These are phyloP conservation scores for Anticlea derivata DNA, from an alignment of 2,888 invertebrate genomes.

Conservation along the genomic window DNA sequence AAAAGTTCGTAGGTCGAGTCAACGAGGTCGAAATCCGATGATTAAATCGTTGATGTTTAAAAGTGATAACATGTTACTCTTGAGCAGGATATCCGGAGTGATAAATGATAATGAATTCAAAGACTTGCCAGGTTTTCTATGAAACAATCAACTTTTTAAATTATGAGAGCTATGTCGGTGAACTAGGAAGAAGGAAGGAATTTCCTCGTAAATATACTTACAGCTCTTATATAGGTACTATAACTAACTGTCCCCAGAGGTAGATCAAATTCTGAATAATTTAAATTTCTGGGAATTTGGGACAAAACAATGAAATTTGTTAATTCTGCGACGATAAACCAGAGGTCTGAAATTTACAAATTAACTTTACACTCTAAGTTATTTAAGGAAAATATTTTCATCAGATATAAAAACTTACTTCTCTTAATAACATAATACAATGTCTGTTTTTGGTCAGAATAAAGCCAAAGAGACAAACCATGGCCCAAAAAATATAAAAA, in stretches of 20 bases:
- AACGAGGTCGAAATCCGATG: neutral
- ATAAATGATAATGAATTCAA: no score
- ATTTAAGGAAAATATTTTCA: no score
- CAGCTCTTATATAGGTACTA: neutral
- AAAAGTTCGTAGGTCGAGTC: neutral
- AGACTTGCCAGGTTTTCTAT: no score
- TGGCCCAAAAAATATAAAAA: no score
- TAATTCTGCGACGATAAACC: constrained; percentile 9
- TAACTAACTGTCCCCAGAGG: constrained; percentile 2
- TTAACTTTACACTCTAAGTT: constrained; percentile 2
- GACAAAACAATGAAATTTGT: constrained; percentile 10
- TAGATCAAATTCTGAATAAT: neutral
- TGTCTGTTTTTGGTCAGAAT: no score
- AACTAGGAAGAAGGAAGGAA: no score
- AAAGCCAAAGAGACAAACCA: no score
- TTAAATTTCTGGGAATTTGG: constrained; percentile 1
- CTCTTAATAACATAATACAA: no score
- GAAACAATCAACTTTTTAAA: no score
- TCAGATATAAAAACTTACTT: no score
- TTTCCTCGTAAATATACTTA: no score
- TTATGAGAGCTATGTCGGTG: no score
- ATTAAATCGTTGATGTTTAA: neutral
- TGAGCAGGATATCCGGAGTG: neutral
- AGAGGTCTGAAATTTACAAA: constrained; percentile 16
- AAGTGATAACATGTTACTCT: neutral